Evolutionary conservation across 2,113 vertebrate species (phyloP).

Genomic region (Ursus arctos): DNA sequence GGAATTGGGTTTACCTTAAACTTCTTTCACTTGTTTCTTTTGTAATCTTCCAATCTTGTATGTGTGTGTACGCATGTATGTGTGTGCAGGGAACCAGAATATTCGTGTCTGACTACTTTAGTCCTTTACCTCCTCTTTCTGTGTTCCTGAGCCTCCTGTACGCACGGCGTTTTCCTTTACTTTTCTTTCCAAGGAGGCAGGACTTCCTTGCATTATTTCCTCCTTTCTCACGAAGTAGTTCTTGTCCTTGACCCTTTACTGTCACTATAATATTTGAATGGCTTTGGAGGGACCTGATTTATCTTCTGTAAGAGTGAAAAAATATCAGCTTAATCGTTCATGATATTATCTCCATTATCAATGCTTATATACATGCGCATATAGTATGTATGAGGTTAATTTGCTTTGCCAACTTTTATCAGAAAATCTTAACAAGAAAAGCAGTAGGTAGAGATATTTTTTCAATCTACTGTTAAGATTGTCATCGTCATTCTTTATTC

Average conservation of each 20-base stretch:
- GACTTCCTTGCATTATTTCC: neutral
- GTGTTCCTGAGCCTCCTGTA: neutral
- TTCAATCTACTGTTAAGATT: neutral
- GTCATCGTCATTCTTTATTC: neutral
- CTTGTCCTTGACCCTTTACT: neutral
- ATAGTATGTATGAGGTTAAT: neutral
- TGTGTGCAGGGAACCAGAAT: neutral
- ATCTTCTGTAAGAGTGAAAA: neutral
- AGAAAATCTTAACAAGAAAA: neutral
- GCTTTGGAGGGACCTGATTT: neutral
- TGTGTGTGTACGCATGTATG: neutral
- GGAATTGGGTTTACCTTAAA: neutral
- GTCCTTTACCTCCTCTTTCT: neutral
- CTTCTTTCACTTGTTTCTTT: neutral
- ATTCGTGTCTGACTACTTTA: neutral
- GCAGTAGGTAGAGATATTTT: neutral
- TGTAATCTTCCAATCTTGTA: neutral
- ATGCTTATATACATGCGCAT: neutral
- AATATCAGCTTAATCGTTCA: neutral
- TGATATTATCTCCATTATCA: neutral
- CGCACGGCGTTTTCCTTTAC: neutral
- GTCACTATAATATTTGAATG: neutral
- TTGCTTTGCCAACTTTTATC: neutral
- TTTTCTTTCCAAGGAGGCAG: neutral
- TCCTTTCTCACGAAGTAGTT: neutral